Evolutionary conservation across 2,888 invertebrate species (phyloP).

Genomic region (Junonia oenone): DNA sequence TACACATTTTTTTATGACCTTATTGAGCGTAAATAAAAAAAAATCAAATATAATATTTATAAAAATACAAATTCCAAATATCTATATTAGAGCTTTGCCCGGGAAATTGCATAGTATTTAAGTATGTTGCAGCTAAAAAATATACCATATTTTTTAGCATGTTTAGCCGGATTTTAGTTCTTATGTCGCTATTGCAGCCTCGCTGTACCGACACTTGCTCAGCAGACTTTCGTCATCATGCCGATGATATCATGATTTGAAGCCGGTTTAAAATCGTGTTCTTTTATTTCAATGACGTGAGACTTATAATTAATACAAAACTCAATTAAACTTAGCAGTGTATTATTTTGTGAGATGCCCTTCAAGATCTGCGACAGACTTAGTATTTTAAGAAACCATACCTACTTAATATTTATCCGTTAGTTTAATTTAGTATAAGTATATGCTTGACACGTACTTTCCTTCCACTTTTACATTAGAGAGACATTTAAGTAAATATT

Average conservation of each 20-base stretch:
- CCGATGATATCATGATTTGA: slow-evolving; percentile 13
- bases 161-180: slow-evolving; percentile 6
- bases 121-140: no score
- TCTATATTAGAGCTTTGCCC: neutral
- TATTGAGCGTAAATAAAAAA: no score
- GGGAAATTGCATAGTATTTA: neutral
- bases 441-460: no score
- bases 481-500: neutral
- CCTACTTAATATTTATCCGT: no score
- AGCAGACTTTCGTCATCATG: slow-evolving; percentile 10
- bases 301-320: neutral
- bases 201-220: neutral
- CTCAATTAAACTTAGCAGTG: neutral
- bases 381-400: neutral
- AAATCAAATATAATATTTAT: neutral
- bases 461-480: no score
- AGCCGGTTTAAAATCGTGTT: slow-evolving; percentile 9
- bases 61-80: neutral
- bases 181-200: neutral
- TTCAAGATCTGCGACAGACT: neutral
- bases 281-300: slow-evolving; percentile 7
- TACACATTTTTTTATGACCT: no score
- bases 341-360: neutral
- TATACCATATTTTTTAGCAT: no score
- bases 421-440: no score